A percentile compares a stretch with the other conserved stretches of the same genome.
These are phyloP conservation scores for Callyntrura guangdongensis DNA, from an alignment of 2,888 invertebrate genomes.

Conservation along the genomic window DNA sequence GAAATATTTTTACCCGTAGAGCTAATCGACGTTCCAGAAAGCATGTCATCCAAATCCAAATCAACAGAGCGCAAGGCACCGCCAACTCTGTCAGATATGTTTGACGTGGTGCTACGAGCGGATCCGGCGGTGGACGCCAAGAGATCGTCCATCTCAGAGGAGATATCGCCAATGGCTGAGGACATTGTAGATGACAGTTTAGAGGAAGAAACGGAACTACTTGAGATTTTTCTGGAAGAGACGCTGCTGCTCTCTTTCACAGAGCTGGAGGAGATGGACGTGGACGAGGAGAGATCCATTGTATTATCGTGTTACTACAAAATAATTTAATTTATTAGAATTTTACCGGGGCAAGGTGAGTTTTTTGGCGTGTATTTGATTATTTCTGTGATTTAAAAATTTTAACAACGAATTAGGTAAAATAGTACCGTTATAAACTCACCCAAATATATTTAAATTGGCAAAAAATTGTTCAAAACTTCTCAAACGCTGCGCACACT, in stretches of 20 bases:
- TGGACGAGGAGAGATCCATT: constrained; percentile 65
- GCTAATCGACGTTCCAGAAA: constrained; percentile 61
- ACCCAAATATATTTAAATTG: not conserved
- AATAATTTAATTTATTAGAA: not conserved
- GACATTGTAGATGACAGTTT: constrained; percentile 62
- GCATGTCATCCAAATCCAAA: constrained; percentile 64
- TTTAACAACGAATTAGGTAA: too few relatives aligned
- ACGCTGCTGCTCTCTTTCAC: constrained; percentile 67
- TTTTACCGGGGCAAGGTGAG: constrained; percentile 44
- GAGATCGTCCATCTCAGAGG: constrained; percentile 69
- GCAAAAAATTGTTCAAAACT: not conserved
- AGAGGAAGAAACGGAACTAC: constrained; percentile 74
- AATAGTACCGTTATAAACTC: too few relatives aligned
- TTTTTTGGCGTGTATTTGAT: not conserved
- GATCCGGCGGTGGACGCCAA: constrained; percentile 63
- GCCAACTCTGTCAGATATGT: constrained; percentile 42
- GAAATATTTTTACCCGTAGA: not conserved
- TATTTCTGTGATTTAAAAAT: too few relatives aligned
- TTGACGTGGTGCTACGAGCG: constrained; percentile 43
- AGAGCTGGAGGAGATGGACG: constrained; percentile 54
- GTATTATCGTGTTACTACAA: not conserved
- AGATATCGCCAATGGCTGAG: constrained; percentile 57
- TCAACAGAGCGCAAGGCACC: constrained; percentile 47
- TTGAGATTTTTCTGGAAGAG: constrained; percentile 68
- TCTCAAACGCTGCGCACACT: not conserved